Evolutionary conservation across 2,113 vertebrate genomes (phyloP).

Genomic region (Crypturellus undulatus): DNA sequence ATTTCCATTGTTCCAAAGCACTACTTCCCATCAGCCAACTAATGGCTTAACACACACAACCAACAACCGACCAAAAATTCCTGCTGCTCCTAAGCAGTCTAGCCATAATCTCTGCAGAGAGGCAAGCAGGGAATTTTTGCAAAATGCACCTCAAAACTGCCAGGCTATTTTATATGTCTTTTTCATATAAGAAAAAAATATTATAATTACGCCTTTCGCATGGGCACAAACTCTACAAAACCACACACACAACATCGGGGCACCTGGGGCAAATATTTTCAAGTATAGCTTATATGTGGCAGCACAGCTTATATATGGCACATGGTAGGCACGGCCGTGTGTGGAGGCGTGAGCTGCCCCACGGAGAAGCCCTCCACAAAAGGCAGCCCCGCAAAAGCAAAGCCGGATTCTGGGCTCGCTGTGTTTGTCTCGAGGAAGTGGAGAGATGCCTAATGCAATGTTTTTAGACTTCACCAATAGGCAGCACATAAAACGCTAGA

Average conservation of each 20-base stretch:
- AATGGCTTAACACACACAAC: not conserved
- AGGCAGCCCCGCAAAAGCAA: not conserved
- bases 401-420: not conserved
- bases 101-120: not conserved
- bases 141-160: not conserved
- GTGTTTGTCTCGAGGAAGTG: not conserved
- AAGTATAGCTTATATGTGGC: too few species aligned
- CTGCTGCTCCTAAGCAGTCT: fast-evolving
- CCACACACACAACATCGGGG: not conserved
- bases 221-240: not conserved
- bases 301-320: too few species aligned
- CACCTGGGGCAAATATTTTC: not conserved
- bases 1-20: not conserved
- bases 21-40: not conserved
- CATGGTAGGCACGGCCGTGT: fast-evolving
- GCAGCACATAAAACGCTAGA: slow-evolving; percentile 43
- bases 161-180: not conserved
- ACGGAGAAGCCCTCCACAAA: not conserved
- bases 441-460: slow-evolving; percentile 32
- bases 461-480: slow-evolving; percentile 52
- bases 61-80: not conserved
- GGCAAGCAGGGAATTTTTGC: fast-evolving
- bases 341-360: not conserved
- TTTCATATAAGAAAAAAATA: not conserved
- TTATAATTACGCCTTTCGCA: not conserved